Conservation (phyloP, 2,888 invertebrate genomes). For the Pilophorus perplexus region DNA sequence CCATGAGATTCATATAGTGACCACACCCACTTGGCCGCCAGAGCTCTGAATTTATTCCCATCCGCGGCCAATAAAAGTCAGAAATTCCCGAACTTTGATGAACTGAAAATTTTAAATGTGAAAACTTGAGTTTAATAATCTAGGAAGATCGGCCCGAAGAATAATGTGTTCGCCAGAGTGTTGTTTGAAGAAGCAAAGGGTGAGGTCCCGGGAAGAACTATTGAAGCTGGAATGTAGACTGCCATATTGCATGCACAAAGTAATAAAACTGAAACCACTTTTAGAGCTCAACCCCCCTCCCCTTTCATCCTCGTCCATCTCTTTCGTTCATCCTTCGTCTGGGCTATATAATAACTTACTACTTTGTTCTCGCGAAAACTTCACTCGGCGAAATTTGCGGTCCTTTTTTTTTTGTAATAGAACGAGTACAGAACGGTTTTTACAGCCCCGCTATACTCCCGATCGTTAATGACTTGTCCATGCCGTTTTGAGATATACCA, state of each 20-base stretch:
- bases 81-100: too few species aligned
- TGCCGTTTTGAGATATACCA: too few species aligned
- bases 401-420: neutral
- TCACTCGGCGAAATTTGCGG: neutral
- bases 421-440: neutral
- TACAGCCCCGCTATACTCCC: too few species aligned
- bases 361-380: conserved; percentile 31
- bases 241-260: conserved; percentile 43
- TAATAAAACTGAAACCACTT: conserved; percentile 43
- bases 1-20: too few species aligned
- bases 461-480: too few species aligned
- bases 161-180: neutral
- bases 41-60: too few species aligned
- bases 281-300: conserved; percentile 30
- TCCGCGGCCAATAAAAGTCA: too few species aligned
- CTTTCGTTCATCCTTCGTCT: conserved; percentile 5
- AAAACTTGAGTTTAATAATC: too few species aligned
- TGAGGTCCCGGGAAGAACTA: conserved; percentile 32
- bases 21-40: too few species aligned
- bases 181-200: conserved; percentile 15
- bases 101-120: too few species aligned
- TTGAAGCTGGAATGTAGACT: conserved; percentile 42
- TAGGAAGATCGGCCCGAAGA: too few species aligned
- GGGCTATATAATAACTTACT: conserved; percentile 20
- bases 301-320: neutral